These are phyloP conservation scores for Echinarachnius parma DNA, from an alignment of 53 echinoderm and acorn worm species.

Conservation along the genomic window DNA sequence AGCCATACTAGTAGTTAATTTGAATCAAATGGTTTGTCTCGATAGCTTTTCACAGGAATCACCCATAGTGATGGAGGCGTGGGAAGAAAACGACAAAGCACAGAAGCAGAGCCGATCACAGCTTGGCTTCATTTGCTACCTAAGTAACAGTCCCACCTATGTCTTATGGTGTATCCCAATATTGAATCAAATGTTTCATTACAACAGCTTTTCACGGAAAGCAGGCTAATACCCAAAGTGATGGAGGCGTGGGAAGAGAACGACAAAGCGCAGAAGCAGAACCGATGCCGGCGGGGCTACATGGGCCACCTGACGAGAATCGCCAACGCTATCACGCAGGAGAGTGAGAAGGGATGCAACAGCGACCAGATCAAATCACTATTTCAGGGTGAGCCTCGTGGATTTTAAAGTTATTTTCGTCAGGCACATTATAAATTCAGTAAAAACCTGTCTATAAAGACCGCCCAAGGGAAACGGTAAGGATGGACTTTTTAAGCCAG, in stretches of 20 bases:
- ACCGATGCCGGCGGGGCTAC: constrained; percentile 75
- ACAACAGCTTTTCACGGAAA: constrained; percentile 82
- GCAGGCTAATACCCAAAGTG: constrained; percentile 86
- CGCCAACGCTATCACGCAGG: constrained; percentile 71
- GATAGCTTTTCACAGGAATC: constrained; percentile 80
- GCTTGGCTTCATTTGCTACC: constrained; percentile 75
- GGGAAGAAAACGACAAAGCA: constrained; percentile 77
- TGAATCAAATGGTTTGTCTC: not conserved
- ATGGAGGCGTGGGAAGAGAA: constrained; percentile 93
- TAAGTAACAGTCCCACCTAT: constrained; percentile 1
- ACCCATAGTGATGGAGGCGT: constrained; percentile 79
- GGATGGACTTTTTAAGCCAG: too few species aligned
- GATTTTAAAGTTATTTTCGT: too few species aligned
- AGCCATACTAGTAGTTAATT: not conserved
- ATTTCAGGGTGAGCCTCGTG: constrained; percentile 90
- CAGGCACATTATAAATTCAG: too few species aligned
- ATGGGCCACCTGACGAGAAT: constrained; percentile 98
- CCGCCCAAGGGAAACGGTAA: too few species aligned
- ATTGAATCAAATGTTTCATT: not conserved
- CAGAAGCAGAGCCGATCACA: constrained; percentile 63
- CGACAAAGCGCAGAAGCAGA: constrained; percentile 70
- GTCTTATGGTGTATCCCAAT: too few species aligned
- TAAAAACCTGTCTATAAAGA: too few species aligned
- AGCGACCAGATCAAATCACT: constrained; percentile 93
- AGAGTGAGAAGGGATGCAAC: constrained; percentile 94